Evolutionary conservation across 2,888 invertebrate species (phyloP).

Genomic region (Polyploca ridens): DNA sequence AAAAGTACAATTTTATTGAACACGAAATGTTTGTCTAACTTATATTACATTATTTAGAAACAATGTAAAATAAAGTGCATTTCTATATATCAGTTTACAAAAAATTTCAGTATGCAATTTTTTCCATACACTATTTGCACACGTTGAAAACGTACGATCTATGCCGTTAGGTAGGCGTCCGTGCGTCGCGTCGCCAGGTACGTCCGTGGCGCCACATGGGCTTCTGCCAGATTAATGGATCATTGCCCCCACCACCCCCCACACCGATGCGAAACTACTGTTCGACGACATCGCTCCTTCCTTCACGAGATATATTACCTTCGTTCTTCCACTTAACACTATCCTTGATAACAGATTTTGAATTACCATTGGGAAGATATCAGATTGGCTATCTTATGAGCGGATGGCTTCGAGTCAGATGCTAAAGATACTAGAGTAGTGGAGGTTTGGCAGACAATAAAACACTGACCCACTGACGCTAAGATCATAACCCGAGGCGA

Average conservation of each 20-base stretch:
- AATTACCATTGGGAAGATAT: slow-evolving; percentile 20
- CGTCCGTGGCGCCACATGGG: slow-evolving; percentile 89
- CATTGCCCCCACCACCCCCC: slow-evolving; percentile 87
- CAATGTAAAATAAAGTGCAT: no score
- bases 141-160: slow-evolving; percentile 69
- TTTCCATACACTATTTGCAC: slow-evolving; percentile 56
- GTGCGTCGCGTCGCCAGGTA: slow-evolving; percentile 81
- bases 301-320: slow-evolving; percentile 67
- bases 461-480: slow-evolving; percentile 65
- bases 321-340: slow-evolving; percentile 64
- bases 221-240: slow-evolving; percentile 93
- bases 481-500: slow-evolving; percentile 63
- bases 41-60: no score
- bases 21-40: no score
- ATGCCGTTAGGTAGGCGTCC: slow-evolving; percentile 82
- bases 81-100: background rate
- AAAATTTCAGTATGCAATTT: slow-evolving; percentile 35
- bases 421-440: slow-evolving; percentile 7
- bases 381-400: slow-evolving; percentile 2
- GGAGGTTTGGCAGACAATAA: slow-evolving; percentile 39
- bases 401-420: background rate
- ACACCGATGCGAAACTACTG: slow-evolving; percentile 75
- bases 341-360: slow-evolving; percentile 33
- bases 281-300: slow-evolving; percentile 73
- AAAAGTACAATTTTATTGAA: no score